Conservation (phyloP, 37 sponge, comb jelly and placozoan genomes). For the Ianthella basta region DNA sequence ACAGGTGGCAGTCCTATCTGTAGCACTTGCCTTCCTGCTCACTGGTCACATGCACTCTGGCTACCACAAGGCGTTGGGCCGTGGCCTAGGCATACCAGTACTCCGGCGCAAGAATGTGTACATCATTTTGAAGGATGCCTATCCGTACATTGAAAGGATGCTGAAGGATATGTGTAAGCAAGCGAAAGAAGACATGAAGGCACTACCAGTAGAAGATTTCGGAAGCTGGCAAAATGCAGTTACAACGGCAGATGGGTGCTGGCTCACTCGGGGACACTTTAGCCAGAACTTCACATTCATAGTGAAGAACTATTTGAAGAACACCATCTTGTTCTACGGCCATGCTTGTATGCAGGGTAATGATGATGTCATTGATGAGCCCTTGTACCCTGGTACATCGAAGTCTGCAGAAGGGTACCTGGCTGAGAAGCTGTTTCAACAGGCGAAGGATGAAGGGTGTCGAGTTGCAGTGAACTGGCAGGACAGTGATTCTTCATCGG, state of each 20-base stretch:
- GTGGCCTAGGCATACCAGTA: conserved; percentile 15
- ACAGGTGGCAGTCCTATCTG: neutral
- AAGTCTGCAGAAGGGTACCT: conserved; percentile 31
- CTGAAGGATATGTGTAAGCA: conserved; percentile 13
- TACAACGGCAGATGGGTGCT: conserved; percentile 28
- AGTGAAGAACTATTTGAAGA: conserved; percentile 29
- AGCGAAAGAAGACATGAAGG: conserved; percentile 48
- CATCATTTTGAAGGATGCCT: neutral
- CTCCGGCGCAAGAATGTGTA: neutral
- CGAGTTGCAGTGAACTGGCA: conserved; percentile 23
- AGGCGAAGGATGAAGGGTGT: conserved; percentile 14
- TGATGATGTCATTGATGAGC: neutral
- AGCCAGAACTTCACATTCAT: conserved; percentile 34
- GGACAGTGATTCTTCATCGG: conserved; percentile 33
- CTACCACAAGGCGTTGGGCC: neutral
- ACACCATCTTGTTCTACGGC: conserved; percentile 25
- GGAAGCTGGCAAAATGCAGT: conserved; percentile 33
- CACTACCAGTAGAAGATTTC: neutral
- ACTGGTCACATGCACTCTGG: conserved; percentile 13
- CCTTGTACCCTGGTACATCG: conserved; percentile 36
- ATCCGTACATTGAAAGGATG: conserved; percentile 8
- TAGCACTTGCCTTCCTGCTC: conserved; percentile 32
- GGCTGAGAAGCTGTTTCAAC: neutral
- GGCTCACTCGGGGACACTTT: conserved; percentile 33
- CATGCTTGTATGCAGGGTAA: conserved; percentile 34